phyloP scores from a whole-genome alignment of 2,113 vertebrate genomes.

The Psittacula cyanocephala region DNA sequence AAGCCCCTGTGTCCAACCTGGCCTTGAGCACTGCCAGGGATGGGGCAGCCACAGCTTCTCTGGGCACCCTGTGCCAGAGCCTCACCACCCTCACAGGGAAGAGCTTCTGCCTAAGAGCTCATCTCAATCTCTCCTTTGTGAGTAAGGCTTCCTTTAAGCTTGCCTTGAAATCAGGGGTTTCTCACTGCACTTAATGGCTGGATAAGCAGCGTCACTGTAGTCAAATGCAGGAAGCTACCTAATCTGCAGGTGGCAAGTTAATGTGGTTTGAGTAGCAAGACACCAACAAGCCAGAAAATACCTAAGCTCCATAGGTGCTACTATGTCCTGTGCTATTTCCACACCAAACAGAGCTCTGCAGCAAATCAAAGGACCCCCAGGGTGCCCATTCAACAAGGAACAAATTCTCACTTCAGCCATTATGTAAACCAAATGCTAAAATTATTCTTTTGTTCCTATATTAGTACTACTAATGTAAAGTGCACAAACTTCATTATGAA shows the following conservation, averaged over 20 bases:
- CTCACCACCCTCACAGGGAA: background rate
- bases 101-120: background rate
- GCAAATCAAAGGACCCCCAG: constrained; percentile 22
- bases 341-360: background rate
- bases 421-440: constrained; percentile 62
- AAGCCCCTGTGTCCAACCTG: too few species aligned
- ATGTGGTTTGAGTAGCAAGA: background rate
- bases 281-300: background rate
- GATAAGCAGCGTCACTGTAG: background rate
- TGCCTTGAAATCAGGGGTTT: background rate
- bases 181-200: background rate
- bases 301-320: background rate
- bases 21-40: too few species aligned
- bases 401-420: constrained; percentile 39
- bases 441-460: constrained; percentile 31
- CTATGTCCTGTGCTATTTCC: background rate
- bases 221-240: background rate
- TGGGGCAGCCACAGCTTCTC: too few species aligned
- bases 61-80: background rate
- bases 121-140: background rate
- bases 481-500: constrained; percentile 17
- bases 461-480: constrained; percentile 1
- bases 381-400: constrained; percentile 27
- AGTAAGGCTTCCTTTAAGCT: background rate
- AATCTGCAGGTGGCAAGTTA: background rate